Evolutionary conservation across 2,888 invertebrate genomes (phyloP), one percentile per base, ranked within the genome.

Genomic region (Eretmocerus hayati): DNA sequence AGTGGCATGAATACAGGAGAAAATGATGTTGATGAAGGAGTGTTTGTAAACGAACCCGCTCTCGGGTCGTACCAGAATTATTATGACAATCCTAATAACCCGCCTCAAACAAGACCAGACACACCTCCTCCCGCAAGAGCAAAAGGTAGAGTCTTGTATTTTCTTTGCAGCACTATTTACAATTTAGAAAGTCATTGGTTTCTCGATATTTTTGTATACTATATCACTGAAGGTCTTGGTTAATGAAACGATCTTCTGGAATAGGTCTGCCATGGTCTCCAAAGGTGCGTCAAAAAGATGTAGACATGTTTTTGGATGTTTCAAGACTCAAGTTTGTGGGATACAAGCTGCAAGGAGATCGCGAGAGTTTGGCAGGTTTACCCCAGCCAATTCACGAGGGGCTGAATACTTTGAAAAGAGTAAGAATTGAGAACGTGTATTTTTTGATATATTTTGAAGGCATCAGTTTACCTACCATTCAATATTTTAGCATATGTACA

Each of bases 331-430:
- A 99, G 75, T 99, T 97, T 77, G 89, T 99, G 54, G 95, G 96
- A 0, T 99, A 92, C 69, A 87, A 87, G 46, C 78, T 99, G 40
- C 85, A 83, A 55, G 85, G 85, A 21, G 95, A 97, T 68, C 78
- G 86, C 48, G 84, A 84, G 52, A 94, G 94, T 44, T 77, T 95
- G 56, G 94, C 95, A 46, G 99, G 97, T 2, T 75, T 99, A 48
- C 99, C 99, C 1, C 87, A 90, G 62, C 96, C 97, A 0, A 96
- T 99, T 62, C 92, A 93, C 66, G 95, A 97, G 74, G 94, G 96
- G 23, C 87, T 97, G 26, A 85, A 86, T 63, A 91, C 92, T 48
- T 75, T 96, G 32, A 88, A 87, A 72, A 78, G 81, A 71, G 83
- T 82, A 64, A 62, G 60, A 33, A 36, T 18, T 18, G 20, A 33